Evolutionary conservation across 2,113 vertebrate genomes (phyloP).

Genomic region (Circaetus gallicus): DNA sequence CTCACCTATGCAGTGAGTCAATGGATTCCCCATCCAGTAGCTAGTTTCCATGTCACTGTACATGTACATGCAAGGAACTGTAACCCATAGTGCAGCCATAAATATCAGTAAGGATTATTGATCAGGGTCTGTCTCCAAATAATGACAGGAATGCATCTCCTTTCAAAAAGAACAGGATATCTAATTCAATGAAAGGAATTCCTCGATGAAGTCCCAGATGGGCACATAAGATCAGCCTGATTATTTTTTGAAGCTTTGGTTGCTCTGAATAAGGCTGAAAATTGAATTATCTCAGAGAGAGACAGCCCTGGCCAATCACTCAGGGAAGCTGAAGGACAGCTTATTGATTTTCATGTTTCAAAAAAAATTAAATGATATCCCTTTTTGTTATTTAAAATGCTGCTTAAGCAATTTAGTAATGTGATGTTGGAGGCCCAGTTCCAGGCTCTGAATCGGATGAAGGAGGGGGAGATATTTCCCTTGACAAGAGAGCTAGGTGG

Average conservation of each 20-base stretch:
- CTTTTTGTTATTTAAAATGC: constrained; percentile 77
- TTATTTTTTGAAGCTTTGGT: constrained; percentile 57
- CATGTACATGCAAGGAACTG: constrained; percentile 59
- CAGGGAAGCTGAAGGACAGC: constrained; percentile 67
- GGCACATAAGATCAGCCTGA: constrained; percentile 46
- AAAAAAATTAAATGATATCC: constrained; percentile 76
- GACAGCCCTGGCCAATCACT: constrained; percentile 47
- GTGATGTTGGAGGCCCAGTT: constrained; percentile 42
- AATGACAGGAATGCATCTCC: constrained; percentile 71
- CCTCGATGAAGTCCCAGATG: constrained; percentile 50
- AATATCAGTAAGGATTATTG: constrained; percentile 71
- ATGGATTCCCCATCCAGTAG: not conserved
- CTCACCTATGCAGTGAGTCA: not conserved
- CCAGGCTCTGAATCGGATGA: constrained; percentile 36
- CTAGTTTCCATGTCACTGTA: constrained; percentile 31
- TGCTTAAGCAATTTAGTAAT: constrained; percentile 74
- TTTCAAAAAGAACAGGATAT: constrained; percentile 62
- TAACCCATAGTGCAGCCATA: constrained; percentile 43
- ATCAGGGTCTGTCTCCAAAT: constrained; percentile 74
- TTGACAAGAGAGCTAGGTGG: constrained; percentile 29
- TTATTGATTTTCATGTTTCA: constrained; percentile 77
- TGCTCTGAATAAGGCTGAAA: constrained; percentile 19
- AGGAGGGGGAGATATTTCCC: constrained; percentile 40
- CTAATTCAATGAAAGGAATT: constrained; percentile 74
- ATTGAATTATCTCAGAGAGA: constrained; percentile 66